Percentiles rank a stretch among this genome's conserved stretches.
Evolutionary conservation across 2,797 vertebrate genomes (phyloP).

Genomic region (Adrianichthys oophorus): DNA sequence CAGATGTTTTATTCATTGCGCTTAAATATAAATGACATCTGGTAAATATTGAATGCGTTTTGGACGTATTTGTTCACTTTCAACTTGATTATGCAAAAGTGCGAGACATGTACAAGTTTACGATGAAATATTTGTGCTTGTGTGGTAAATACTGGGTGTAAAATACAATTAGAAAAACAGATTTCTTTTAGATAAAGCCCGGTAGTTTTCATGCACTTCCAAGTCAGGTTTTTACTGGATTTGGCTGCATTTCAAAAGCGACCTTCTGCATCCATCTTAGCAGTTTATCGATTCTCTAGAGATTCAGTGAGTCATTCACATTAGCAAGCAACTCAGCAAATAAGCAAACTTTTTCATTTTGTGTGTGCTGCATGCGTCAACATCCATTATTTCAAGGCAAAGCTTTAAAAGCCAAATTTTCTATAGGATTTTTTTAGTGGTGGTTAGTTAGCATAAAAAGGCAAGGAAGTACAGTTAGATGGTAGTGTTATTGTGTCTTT

Average conservation of each 20-base stretch:
- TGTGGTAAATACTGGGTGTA: conserved; percentile 11
- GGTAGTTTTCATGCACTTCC: conserved; percentile 11
- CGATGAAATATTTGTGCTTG: conserved; percentile 4
- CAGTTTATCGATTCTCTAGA: background rate
- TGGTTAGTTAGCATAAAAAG: no score
- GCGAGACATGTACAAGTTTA: conserved; percentile 14
- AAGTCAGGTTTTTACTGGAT: conserved; percentile 15
- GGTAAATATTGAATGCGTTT: conserved; percentile 60
- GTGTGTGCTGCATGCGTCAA: no score
- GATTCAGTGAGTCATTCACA: no score
- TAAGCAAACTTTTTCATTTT: no score
- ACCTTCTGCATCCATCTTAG: conserved; percentile 6
- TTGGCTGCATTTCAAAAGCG: conserved; percentile 15
- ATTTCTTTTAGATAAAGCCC: background rate
- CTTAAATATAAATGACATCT: conserved; percentile 70
- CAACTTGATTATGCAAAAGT: conserved; percentile 38
- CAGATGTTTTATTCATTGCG: conserved; percentile 73
- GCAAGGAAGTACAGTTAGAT: no score
- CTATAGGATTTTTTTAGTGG: no score
- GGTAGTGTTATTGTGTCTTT: no score
- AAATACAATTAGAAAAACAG: conserved; percentile 3
- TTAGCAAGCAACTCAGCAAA: no score
- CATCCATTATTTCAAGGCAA: no score
- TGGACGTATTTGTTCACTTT: conserved; percentile 45
- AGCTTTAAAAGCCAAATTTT: no score